Evolutionary conservation across 1,140 invertebrate genomes (phyloP), one percentile per base, ranked within the genome.

Genomic region (Dendrolimus kikuchii): DNA sequence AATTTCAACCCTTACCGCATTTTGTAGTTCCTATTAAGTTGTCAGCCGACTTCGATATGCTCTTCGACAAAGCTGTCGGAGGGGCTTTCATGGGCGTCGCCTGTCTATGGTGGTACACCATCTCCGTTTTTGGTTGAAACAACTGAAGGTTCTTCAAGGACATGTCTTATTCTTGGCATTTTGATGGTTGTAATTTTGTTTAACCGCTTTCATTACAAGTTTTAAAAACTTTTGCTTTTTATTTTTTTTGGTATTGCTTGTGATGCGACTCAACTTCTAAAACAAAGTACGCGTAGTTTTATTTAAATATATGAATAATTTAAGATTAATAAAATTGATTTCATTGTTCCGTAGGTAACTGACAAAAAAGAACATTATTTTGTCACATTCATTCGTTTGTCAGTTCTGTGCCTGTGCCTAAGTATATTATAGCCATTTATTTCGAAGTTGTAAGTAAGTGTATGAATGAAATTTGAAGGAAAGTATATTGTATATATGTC

Each of bases 31-130:
- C 79, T 5, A 68, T 68, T 7, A 86, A 55, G 5, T 71, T 74
- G 46, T 86, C 82, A 43, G 82, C 82, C 40, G 77, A 81, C 41
- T 66, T 80, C 5, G 80, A 83, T 7, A 86, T 68, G 47, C 55
- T 75, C 42, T 74, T 75, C 0, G 73, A 74, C 4, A 86, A 45
- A 2, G 77, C 72, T 0, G 72, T 59, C 0, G 82, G 80, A 1
- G 77, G 68, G 0, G 82, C 82, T 60, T 60, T 71, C 72, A 86
- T 76, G 4, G 82, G 82, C 1, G 69, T 76, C 7, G 62, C 70
- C 49, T 71, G 74, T 0, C 74, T 62, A 44, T 78, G 74, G 39
- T 71, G 68, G 53, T 79, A 74, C 44, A 68, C 64, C 77, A 74
- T 79, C n/a, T 68, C 67, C 40, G 64, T 57, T 8, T 60, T 66